Evolutionary conservation across 2,797 vertebrate species (phyloP).

Genomic region (Odontamblyopus lacepedii): DNA sequence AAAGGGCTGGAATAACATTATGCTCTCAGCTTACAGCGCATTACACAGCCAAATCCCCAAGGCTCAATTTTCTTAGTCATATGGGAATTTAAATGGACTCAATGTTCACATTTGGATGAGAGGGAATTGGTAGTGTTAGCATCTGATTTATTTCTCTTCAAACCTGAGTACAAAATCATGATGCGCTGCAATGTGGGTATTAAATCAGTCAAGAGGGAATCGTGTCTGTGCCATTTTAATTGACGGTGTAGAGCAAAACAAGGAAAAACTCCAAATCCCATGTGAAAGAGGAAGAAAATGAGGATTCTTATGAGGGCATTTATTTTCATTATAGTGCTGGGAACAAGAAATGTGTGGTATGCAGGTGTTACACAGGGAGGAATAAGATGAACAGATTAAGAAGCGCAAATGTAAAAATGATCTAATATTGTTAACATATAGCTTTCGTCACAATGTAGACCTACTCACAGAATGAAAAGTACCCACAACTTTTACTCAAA

Average conservation of each 20-base stretch:
- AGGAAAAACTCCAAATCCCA: slow-evolving; percentile 39
- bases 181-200: slow-evolving; percentile 19
- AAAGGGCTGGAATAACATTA: slow-evolving; percentile 52
- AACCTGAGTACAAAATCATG: slow-evolving; percentile 22
- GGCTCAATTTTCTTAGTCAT: slow-evolving; percentile 50
- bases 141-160: slow-evolving; percentile 37
- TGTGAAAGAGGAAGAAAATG: slow-evolving; percentile 29
- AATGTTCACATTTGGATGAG: slow-evolving; percentile 47
- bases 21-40: slow-evolving; percentile 50
- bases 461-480: too few relatives aligned
- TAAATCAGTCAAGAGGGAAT: slow-evolving; percentile 38
- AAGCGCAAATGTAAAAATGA: too few relatives aligned
- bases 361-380: slow-evolving; percentile 34
- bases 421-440: too few relatives aligned
- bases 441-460: too few relatives aligned
- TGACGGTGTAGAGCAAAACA: slow-evolving; percentile 37
- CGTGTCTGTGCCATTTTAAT: slow-evolving; percentile 43
- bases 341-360: slow-evolving; percentile 21
- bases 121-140: slow-evolving; percentile 35
- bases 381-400: slow-evolving; percentile 13
- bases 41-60: slow-evolving; percentile 52
- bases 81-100: slow-evolving; percentile 52
- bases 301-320: slow-evolving; percentile 25
- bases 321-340: slow-evolving; percentile 43
- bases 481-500: too few relatives aligned